Conservation (phyloP, 2,113 vertebrate genomes). For the Clupea harengus region DNA sequence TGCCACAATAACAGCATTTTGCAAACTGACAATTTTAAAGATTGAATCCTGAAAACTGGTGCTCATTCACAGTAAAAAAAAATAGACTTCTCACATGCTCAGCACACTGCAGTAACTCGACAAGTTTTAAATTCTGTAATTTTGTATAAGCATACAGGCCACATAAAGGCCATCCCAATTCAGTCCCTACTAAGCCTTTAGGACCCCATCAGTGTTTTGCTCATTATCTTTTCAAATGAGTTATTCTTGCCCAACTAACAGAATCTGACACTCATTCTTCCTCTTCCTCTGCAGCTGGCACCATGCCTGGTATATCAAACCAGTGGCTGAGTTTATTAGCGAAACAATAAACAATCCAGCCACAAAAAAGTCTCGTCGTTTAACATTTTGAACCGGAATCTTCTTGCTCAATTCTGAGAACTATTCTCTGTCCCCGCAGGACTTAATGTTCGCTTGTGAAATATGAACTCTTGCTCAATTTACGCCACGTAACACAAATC, state of each 20-base stretch:
- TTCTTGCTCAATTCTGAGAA: background rate
- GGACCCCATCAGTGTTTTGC: background rate
- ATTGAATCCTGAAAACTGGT: background rate
- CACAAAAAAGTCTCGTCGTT: background rate
- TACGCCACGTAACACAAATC: background rate
- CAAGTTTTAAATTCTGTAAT: background rate
- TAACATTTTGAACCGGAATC: background rate
- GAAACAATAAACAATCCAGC: background rate
- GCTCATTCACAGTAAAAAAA: background rate
- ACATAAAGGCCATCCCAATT: background rate
- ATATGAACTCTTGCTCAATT: constrained; percentile 2
- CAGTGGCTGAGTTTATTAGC: background rate
- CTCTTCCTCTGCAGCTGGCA: background rate
- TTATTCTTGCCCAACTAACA: background rate
- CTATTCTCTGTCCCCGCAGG: background rate
- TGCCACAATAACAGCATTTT: no score
- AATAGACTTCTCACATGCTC: background rate
- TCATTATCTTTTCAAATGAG: constrained; percentile 7
- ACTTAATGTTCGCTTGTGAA: background rate
- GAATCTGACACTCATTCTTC: background rate
- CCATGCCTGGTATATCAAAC: background rate
- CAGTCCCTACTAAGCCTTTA: background rate
- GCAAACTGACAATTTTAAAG: no score
- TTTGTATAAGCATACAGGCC: background rate
- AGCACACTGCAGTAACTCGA: background rate